Conservation (phyloP, 2,113 vertebrate genomes). For the Passer montanus region DNA sequence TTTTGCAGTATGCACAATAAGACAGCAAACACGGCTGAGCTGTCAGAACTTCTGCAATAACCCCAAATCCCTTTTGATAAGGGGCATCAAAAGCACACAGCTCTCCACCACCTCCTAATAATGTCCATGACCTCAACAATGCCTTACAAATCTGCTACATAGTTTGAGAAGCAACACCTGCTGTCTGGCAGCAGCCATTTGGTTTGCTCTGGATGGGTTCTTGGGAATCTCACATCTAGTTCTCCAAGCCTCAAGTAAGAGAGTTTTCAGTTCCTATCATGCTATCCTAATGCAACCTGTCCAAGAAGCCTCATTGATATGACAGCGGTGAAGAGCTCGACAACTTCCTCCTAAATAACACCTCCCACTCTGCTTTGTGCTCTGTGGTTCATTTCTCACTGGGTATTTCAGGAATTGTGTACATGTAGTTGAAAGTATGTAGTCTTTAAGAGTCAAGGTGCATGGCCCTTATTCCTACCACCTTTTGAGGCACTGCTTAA, state of each 20-base stretch:
- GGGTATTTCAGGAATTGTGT: background rate
- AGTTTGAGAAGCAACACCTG: background rate
- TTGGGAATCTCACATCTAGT: background rate
- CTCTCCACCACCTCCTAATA: slow-evolving; percentile 1
- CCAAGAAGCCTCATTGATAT: background rate
- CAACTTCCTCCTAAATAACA: background rate
- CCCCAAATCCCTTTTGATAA: slow-evolving; percentile 57
- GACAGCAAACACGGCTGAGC: background rate
- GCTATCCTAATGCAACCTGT: background rate
- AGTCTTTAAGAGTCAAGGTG: background rate
- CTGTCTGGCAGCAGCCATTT: background rate
- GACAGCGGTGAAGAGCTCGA: background rate
- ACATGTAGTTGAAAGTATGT: background rate
- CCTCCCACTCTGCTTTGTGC: background rate
- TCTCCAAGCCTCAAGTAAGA: background rate
- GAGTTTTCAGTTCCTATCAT: background rate
- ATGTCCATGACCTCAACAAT: background rate
- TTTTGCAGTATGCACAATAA: slow-evolving; percentile 49
- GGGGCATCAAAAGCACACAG: slow-evolving; percentile 24
- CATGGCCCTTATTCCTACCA: background rate
- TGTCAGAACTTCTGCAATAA: slow-evolving; percentile 49
- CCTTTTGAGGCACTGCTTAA: background rate
- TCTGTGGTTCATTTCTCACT: background rate
- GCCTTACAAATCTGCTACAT: slow-evolving; percentile 1
- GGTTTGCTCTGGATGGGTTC: background rate